phyloP scores from a whole-genome alignment of 2,797 vertebrate genomes.

The Clangula hyemalis region DNA sequence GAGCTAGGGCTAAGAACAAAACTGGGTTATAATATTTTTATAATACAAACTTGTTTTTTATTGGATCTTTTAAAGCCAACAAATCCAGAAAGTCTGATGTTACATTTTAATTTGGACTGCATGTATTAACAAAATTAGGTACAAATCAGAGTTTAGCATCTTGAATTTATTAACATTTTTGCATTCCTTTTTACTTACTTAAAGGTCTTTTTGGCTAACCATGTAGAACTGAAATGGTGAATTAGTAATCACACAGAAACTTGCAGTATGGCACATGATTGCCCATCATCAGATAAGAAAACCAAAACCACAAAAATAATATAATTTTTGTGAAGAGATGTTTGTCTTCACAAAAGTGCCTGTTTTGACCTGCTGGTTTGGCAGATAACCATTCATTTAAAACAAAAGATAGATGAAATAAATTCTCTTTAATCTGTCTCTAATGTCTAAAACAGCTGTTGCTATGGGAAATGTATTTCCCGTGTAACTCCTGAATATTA shows the following conservation, averaged over 20 bases:
- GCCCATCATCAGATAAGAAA: constrained; percentile 41
- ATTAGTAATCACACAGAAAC: constrained; percentile 38
- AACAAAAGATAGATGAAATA: constrained; percentile 62
- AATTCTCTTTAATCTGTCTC: constrained; percentile 52
- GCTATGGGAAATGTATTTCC: constrained; percentile 61
- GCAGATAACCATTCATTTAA: constrained; percentile 52
- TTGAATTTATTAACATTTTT: constrained; percentile 58
- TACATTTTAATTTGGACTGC: constrained; percentile 41
- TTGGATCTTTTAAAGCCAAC: neutral
- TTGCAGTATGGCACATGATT: constrained; percentile 21
- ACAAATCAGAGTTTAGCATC: constrained; percentile 55
- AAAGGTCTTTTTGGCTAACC: constrained; percentile 15
- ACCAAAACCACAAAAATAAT: constrained; percentile 5
- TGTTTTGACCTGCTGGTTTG: constrained; percentile 58
- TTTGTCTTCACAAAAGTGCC: neutral
- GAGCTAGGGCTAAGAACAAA: constrained; percentile 5
- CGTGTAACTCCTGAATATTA: constrained; percentile 61
- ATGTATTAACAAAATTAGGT: constrained; percentile 35
- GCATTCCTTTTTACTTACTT: constrained; percentile 64
- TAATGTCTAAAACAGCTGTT: constrained; percentile 63
- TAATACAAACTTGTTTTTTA: neutral
- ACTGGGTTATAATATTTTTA: neutral
- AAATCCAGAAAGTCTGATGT: constrained; percentile 12
- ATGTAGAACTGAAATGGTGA: constrained; percentile 15
- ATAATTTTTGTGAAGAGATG: constrained; percentile 17